These are phyloP conservation scores for Botia almorhae DNA, from an alignment of 2,797 vertebrate genomes.

Conservation along the genomic window DNA sequence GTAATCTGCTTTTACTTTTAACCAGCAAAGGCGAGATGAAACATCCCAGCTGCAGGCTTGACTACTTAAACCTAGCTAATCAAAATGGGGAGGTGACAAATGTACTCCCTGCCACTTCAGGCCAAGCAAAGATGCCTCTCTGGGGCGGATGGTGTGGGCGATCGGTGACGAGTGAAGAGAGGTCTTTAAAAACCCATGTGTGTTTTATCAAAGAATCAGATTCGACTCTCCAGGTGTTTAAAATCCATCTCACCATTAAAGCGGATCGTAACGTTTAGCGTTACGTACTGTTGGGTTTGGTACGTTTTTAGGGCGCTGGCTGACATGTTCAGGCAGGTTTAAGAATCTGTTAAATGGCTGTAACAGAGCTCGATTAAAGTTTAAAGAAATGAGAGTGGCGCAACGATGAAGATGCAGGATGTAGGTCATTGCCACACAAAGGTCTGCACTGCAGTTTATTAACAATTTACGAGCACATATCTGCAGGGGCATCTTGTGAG, in stretches of 20 bases:
- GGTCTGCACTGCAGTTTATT: constrained; percentile 84
- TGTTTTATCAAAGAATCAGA: not conserved
- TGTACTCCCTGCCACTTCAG: constrained; percentile 12
- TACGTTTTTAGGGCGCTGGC: not conserved
- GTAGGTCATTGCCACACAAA: constrained; percentile 78
- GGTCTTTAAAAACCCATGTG: constrained; percentile 15
- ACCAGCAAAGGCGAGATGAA: not conserved
- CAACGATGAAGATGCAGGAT: constrained; percentile 73
- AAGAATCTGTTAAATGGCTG: constrained; percentile 70
- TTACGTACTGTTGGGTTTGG: not conserved
- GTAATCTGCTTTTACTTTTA: constrained; percentile 2
- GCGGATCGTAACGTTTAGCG: not conserved
- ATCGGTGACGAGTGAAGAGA: not conserved
- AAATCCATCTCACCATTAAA: not conserved
- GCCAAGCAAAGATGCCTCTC: constrained; percentile 10
- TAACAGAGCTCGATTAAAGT: constrained; percentile 75
- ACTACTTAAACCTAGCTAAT: constrained; percentile 22
- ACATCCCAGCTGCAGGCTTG: not conserved
- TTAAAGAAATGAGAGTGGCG: constrained; percentile 72
- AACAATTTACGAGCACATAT: constrained; percentile 79
- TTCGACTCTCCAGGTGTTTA: not conserved
- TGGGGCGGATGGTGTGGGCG: constrained; percentile 4
- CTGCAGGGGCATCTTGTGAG: constrained; percentile 72
- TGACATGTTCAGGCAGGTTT: constrained; percentile 26
- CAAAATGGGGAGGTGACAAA: constrained; percentile 24